Percentiles rank a stretch among this genome's conserved stretches.
phyloP scores from a whole-genome alignment of 2,797 vertebrate genomes.

The Vultur gryphus region DNA sequence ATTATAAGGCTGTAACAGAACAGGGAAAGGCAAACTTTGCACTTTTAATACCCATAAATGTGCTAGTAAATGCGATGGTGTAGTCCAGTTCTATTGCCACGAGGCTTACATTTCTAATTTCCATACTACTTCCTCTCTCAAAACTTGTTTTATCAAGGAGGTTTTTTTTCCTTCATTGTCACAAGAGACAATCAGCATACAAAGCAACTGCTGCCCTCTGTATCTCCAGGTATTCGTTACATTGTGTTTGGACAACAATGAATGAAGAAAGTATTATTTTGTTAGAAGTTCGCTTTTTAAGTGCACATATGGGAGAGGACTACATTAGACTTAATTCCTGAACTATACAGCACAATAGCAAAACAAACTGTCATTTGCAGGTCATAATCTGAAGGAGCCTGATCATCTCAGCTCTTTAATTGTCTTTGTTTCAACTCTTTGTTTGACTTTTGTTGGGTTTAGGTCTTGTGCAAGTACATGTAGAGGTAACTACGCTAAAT shows the following conservation, averaged over 20 bases:
- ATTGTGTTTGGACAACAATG: not conserved
- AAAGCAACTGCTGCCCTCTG: accelerated
- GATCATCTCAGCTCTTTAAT: not conserved
- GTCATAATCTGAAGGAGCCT: not conserved
- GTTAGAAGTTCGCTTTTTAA: not conserved
- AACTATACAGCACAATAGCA: not conserved
- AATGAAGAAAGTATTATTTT: not conserved
- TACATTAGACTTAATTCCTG: not conserved
- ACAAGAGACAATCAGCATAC: not conserved
- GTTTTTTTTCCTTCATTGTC: not conserved
- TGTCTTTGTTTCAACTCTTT: not conserved
- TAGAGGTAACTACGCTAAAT: not conserved
- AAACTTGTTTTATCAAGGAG: not conserved
- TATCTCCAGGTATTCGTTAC: not conserved
- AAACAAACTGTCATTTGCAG: not conserved
- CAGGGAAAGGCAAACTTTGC: not conserved
- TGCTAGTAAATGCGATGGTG: not conserved
- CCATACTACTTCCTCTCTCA: not conserved
- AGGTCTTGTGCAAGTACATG: not conserved
- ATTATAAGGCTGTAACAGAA: not conserved
- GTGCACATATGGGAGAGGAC: not conserved
- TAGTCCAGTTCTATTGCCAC: not conserved
- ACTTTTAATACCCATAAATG: not conserved
- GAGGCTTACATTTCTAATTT: not conserved
- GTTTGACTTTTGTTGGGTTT: not conserved